phyloP scores from a whole-genome alignment of 2,797 vertebrate species.

The Decapterus maruadsi region DNA sequence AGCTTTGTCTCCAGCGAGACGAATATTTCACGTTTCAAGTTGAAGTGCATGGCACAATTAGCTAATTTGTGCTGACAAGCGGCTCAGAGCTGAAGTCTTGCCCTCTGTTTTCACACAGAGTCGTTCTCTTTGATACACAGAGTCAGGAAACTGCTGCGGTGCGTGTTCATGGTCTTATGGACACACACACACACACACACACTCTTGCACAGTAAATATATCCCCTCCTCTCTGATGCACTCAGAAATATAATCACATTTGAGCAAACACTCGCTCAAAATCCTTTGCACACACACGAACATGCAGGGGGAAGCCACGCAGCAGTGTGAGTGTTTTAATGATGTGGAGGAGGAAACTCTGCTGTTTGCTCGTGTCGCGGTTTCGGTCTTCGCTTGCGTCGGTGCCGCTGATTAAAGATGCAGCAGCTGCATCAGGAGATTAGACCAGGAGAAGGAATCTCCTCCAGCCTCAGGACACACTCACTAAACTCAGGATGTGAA shows the following conservation, averaged over 20 bases:
- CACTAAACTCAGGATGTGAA: background rate
- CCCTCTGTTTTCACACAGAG: conserved; percentile 40
- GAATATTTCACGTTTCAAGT: conserved; percentile 19
- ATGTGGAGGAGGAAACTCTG: conserved; percentile 6
- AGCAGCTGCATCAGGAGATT: conserved; percentile 15
- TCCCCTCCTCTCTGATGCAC: background rate
- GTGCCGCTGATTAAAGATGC: conserved; percentile 12
- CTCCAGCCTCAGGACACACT: background rate
- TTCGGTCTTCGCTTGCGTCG: background rate
- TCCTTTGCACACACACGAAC: background rate
- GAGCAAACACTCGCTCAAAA: conserved; percentile 1
- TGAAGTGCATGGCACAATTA: conserved; percentile 49
- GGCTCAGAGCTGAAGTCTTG: conserved; percentile 30
- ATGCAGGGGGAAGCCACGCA: background rate
- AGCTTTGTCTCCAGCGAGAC: conserved; percentile 1
- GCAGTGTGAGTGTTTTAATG: conserved; percentile 15
- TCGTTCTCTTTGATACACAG: conserved; percentile 34
- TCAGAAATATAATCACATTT: background rate
- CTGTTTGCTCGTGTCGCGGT: conserved; percentile 15
- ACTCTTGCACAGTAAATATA: background rate
- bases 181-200: conserved; percentile 27
- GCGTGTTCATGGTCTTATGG: conserved; percentile 23
- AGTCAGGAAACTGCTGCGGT: background rate
- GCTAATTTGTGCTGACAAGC: conserved; percentile 45
- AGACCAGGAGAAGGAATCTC: background rate